Evolutionary conservation across 37 sponge, comb jelly and placozoan species (phyloP).

Genomic region (Chondrilla cf. caribensis): DNA sequence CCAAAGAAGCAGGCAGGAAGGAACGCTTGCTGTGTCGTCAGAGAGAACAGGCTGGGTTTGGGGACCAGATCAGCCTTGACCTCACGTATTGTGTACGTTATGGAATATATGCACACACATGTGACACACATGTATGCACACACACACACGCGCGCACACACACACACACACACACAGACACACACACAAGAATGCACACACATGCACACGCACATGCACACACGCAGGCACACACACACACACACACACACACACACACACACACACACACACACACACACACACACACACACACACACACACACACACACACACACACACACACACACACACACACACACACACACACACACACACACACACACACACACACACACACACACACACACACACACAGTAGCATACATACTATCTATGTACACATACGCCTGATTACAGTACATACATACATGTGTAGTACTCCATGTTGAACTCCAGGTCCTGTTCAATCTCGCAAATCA

Average conservation of each 20-base stretch:
- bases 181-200: neutral
- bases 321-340: neutral
- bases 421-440: too few species aligned
- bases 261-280: too few species aligned
- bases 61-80: conserved; percentile 85
- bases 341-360: too few species aligned
- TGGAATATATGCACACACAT: neutral
- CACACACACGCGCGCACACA: too few species aligned
- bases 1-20: conserved; percentile 89
- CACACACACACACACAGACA: too few species aligned
- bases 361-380: neutral
- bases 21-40: conserved; percentile 88
- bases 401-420: too few species aligned
- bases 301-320: neutral
- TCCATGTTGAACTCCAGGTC: conserved; percentile 41
- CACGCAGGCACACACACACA: too few species aligned
- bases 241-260: too few species aligned
- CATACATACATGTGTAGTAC: neutral
- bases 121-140: too few species aligned
- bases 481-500: conserved; percentile 90
- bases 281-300: neutral
- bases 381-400: neutral
- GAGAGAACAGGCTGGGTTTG: conserved; percentile 61
- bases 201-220: neutral
- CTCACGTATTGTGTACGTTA: conserved; percentile 82